Evolutionary conservation across 2,113 vertebrate species (phyloP).

Genomic region (Chaetodon trifascialis): DNA sequence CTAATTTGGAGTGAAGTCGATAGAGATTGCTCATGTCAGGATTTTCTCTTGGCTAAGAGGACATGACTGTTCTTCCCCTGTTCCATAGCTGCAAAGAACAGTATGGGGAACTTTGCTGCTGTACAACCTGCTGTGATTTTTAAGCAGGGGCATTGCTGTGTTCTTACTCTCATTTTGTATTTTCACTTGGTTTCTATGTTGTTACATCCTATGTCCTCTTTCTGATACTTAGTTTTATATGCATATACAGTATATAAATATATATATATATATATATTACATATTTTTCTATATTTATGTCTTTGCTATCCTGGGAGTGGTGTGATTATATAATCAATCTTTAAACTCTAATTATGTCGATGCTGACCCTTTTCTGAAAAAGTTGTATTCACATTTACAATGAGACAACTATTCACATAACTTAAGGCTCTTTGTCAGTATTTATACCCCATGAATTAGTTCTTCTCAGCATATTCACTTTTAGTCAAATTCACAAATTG

Average conservation of each 20-base stretch:
- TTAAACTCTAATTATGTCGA: slow-evolving; percentile 65
- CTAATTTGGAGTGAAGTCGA: slow-evolving; percentile 71
- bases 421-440: slow-evolving; percentile 46
- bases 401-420: slow-evolving; percentile 62
- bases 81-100: slow-evolving; percentile 76
- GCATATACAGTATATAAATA: slow-evolving; percentile 72
- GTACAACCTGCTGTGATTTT: slow-evolving; percentile 81
- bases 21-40: slow-evolving; percentile 71
- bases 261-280: slow-evolving; percentile 63
- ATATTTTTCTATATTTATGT: slow-evolving; percentile 82
- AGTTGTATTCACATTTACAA: slow-evolving; percentile 66
- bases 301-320: slow-evolving; percentile 78
- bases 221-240: slow-evolving; percentile 77
- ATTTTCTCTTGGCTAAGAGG: slow-evolving; percentile 80
- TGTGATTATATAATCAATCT: slow-evolving; percentile 76
- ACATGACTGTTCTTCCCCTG: slow-evolving; percentile 79
- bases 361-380: slow-evolving; percentile 47
- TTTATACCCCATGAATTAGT: slow-evolving; percentile 48
- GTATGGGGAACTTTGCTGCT: slow-evolving; percentile 82
- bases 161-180: slow-evolving; percentile 79
- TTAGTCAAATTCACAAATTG: slow-evolving; percentile 16
- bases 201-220: slow-evolving; percentile 63
- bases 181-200: slow-evolving; percentile 72
- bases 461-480: slow-evolving; percentile 53
- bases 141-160: slow-evolving; percentile 81